Base-by-base conservation (phyloP, 2,888 invertebrate genomes). In the Drosophila merina region DNA sequence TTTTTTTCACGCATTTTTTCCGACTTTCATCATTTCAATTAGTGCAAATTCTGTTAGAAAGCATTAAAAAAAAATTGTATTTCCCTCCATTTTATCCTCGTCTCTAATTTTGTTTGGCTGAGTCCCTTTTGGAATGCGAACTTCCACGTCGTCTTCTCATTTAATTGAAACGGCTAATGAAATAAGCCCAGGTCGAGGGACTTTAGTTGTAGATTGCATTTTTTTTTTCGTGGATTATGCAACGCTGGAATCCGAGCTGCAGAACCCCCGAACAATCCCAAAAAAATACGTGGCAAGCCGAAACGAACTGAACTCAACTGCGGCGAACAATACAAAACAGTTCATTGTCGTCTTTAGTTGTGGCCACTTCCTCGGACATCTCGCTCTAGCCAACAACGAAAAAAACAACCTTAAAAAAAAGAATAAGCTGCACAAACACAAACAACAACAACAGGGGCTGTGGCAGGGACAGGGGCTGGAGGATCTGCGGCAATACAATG, bases 301-400 rank as follows among this genome's bases (percentile, higher is more conserved):
- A 45, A 52, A 12, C 45, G 25, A 70, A 55, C 60, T 45, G 7
- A 55, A 14, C 31, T 45, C 58, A 63, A 68, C 57, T 42, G 74
- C 82, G 57, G 58, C 56, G 63, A 82, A 79, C 83, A 83, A 87
- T 86, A 74, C 75, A 75, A 75, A 74, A 88, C 84, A 83, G 86
- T 83, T 88, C 86, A 88, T 88, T 88, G 82, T 83, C 82, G 81
- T 86, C 84, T 85, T 67, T 49, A 50, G 57, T 57, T 79, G 88
- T 81, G 86, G 75, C 80, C 82, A 83, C 84, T 83, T 83, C 82
- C 82, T 83, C 82, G 82, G 88, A 83, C 66, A 69, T 83, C 82
- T 88, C 84, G 67, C 77, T 82, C 82, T 82, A 54, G 76, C 87
- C 55, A n/a, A 14, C 54, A 33, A 45, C 57, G 30, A 30, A 57